A percentile compares a stretch with the other conserved stretches of the same genome.
phyloP scores from a whole-genome alignment of 2,113 vertebrate species.

The Pterophyllum scalare region DNA sequence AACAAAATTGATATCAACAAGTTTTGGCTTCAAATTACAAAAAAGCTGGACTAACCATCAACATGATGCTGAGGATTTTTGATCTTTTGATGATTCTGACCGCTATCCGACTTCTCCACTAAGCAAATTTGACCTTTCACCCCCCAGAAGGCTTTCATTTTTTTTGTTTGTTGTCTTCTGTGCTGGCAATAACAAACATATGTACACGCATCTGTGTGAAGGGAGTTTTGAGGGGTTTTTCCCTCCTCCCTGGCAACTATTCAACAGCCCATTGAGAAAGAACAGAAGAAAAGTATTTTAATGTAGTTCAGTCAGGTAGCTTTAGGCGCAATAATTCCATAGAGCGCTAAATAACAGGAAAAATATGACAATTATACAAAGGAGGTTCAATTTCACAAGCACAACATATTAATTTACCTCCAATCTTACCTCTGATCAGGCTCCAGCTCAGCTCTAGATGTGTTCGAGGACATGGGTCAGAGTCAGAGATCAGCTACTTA shows the following conservation, averaged over 20 bases:
- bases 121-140: neutral
- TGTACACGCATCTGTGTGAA: neutral
- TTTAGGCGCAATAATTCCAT: neutral
- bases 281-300: neutral
- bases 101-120: neutral
- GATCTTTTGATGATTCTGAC: slow-evolving; percentile 11
- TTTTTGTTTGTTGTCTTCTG: slow-evolving; percentile 11
- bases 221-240: neutral
- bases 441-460: slow-evolving; percentile 26
- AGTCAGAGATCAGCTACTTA: slow-evolving; percentile 67
- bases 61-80: neutral
- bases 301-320: neutral
- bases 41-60: neutral
- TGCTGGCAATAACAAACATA: neutral
- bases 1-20: neutral
- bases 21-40: neutral
- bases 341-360: neutral
- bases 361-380: slow-evolving; percentile 9
- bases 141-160: neutral
- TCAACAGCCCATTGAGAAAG: neutral
- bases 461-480: slow-evolving; percentile 41
- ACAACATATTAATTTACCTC: neutral
- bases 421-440: slow-evolving; percentile 26
- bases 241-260: neutral
- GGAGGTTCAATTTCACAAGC: slow-evolving; percentile 2